Conservation (phyloP, 2,113 vertebrate species). For the Pseudopodoces humilis region DNA sequence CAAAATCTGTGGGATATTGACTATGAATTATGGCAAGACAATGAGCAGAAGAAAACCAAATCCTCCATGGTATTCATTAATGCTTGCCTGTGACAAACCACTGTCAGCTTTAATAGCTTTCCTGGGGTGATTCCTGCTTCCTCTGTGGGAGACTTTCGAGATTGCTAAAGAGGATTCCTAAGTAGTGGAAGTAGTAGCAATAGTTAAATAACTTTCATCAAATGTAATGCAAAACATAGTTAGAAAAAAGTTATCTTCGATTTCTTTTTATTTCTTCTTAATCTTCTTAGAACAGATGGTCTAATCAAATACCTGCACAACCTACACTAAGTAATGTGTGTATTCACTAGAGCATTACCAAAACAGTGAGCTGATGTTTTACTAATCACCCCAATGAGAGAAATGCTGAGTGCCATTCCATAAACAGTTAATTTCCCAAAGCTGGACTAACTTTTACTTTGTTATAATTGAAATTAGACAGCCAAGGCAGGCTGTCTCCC, state of each 20-base stretch:
- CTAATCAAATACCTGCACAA: not conserved
- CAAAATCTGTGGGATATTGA: conserved; percentile 20
- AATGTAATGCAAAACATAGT: not conserved
- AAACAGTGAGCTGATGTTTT: not conserved
- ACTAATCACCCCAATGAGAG: not conserved
- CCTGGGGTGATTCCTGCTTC: not conserved
- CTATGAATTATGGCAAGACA: conserved; percentile 37
- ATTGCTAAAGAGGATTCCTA: not conserved
- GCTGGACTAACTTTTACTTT: not conserved
- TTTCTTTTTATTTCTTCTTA: conserved; percentile 14
- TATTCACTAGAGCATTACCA: not conserved
- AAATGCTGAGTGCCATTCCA: not conserved
- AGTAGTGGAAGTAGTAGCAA: not conserved
- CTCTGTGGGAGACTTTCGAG: not conserved
- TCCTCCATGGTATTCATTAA: conserved; percentile 42
- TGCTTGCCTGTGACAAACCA: conserved; percentile 31
- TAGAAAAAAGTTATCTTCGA: not conserved
- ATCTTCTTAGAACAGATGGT: not conserved
- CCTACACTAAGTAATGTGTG: not conserved
- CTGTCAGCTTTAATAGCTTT: conserved; percentile 38
- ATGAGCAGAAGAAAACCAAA: not conserved
- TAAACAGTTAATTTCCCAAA: not conserved
- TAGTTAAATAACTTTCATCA: not conserved
- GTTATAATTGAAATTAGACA: not conserved
- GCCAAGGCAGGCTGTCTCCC: not conserved